Evolutionary conservation across 1,140 invertebrate genomes (phyloP).

Genomic region (Cydia amplana): DNA sequence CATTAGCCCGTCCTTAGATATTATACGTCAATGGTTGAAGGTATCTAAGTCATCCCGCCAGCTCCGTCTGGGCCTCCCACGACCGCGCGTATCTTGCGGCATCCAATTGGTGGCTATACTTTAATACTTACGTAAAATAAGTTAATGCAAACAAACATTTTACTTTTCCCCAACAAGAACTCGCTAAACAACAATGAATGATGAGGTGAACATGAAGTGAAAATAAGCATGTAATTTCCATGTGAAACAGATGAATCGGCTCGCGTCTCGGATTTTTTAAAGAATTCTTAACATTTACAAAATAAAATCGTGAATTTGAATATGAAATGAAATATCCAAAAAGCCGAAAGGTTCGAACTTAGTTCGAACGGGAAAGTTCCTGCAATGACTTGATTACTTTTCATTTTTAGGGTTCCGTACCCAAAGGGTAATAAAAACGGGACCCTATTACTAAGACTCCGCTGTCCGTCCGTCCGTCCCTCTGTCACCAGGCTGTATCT

Average conservation of each 20-base stretch:
- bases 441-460: no score
- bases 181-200: neutral
- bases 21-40: no score
- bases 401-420: no score
- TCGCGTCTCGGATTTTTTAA: neutral
- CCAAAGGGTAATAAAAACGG: no score
- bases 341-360: conserved; percentile 33
- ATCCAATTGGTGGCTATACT: no score
- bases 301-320: conserved; percentile 36
- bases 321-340: conserved; percentile 42
- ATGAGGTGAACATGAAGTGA: neutral
- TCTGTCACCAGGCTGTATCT: no score
- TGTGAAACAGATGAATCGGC: conserved; percentile 10
- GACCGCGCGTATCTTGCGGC: no score
- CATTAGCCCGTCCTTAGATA: no score
- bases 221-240: conserved; percentile 15
- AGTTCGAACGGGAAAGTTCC: conserved; percentile 30
- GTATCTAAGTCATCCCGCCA: no score
- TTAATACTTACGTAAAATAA: no score
- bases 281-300: conserved; percentile 1
- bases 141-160: neutral
- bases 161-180: neutral
- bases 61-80: no score
- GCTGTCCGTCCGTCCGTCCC: no score
- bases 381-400: conserved; percentile 35